Evolutionary conservation across 2,113 vertebrate species (phyloP), one percentile per base, ranked within the genome.

Genomic region (Felis chaus): DNA sequence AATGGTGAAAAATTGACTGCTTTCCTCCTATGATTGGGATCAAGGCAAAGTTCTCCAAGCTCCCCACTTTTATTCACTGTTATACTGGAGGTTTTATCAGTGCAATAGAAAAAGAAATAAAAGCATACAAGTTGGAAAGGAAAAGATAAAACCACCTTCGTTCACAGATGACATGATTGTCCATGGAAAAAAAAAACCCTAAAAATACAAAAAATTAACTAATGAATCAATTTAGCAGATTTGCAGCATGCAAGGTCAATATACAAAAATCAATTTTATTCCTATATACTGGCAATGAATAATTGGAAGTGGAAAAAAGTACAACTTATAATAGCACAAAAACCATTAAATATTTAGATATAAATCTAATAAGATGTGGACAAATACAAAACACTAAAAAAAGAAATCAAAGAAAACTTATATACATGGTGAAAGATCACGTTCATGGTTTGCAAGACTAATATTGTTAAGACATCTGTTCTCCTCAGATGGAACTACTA

Each of bases 181-280:
- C 73, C 78, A 53, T 74, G 31, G 10, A 61, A 55, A 66, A 89
- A 69, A 61, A 14, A 18, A 4, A 1, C 29, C 29, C 68, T 10
- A 45, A 86, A 69, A 80, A 57, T 31, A 19, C 53, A 48, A 55
- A 92, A 88, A 92, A 21, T n/a, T 57, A 94, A 91, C 73, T 80
- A 84, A 16, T 81, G 57, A 65, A 14, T 89, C 53, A 76, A 71
- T 71, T 66, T 93, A 50, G 33, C 25, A 92, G 50, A 78, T 7
- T 83, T 95, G n/a, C 9, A 78, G 16, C 66, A 74, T 80, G 8
- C 25, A 66, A 66, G 33, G 18, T 93, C 19, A 85, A 15, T 79
- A 25, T 71, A 68, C 6, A 89, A 65, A 89, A 84, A 19, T 74
- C 57, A 57, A 48, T 94, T 94, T 94, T 83, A 93, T 84, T 85